phyloP scores from a whole-genome alignment of 2,797 vertebrate species.

The Glossophaga mutica region DNA sequence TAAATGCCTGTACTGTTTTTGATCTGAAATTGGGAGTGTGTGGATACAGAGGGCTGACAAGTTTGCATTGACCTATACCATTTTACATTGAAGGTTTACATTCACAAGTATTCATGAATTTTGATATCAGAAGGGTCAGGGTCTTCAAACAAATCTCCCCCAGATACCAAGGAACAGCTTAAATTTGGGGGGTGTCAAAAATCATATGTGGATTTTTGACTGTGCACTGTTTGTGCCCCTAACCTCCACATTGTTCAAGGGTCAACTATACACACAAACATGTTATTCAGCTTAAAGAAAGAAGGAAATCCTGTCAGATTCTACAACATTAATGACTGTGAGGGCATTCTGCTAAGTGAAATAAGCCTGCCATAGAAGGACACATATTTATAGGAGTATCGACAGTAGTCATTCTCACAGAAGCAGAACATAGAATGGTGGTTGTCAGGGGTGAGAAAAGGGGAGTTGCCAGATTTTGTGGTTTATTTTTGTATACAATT shows the following conservation, averaged over 20 bases:
- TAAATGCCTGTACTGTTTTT: not conserved
- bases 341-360: not conserved
- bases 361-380: not conserved
- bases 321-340: not conserved
- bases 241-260: not conserved
- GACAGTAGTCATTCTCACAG: not conserved
- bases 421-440: not conserved
- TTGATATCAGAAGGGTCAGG: not conserved
- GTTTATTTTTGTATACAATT: not conserved
- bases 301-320: not conserved
- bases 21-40: not conserved
- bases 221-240: not conserved
- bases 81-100: not conserved
- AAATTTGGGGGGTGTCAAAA: not conserved
- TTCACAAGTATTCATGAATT: not conserved
- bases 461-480: not conserved
- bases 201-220: not conserved
- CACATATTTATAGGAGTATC: not conserved
- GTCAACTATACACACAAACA: not conserved
- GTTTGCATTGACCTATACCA: not conserved
- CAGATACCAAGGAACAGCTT: not conserved
- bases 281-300: not conserved
- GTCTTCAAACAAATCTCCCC: not conserved
- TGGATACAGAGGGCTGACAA: not conserved
- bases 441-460: not conserved